phyloP scores from a whole-genome alignment of 2,888 invertebrate species.

The Nemoura dubitans region DNA sequence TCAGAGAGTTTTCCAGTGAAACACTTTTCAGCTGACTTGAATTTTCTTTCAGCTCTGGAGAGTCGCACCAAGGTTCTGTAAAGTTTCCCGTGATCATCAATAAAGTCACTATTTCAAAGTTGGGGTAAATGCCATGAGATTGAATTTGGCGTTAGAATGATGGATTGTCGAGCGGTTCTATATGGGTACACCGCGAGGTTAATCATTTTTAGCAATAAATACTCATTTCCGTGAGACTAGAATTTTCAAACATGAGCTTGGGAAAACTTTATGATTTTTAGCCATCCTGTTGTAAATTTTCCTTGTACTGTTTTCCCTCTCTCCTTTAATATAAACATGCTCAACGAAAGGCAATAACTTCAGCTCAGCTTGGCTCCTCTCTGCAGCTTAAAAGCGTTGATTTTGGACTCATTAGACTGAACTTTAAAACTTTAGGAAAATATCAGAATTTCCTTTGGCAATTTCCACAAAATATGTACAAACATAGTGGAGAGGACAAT shows the following conservation, averaged over 20 bases:
- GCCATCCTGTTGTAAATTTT: background rate
- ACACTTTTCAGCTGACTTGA: background rate
- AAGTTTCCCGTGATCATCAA: constrained; percentile 5
- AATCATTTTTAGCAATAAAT: constrained; percentile 7
- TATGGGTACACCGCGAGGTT: background rate
- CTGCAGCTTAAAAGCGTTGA: background rate
- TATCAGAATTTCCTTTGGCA: background rate
- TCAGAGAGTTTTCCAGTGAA: background rate
- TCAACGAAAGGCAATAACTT: background rate
- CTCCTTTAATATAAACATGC: background rate
- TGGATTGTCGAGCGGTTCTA: background rate
- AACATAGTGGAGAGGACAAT: background rate
- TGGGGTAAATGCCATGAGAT: background rate
- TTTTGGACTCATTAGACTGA: background rate
- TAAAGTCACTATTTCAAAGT: background rate
- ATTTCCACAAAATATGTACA: background rate
- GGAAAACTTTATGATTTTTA: background rate
- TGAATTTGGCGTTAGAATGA: background rate
- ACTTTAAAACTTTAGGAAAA: background rate
- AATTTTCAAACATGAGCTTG: background rate
- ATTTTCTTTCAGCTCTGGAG: background rate
- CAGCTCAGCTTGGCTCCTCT: background rate
- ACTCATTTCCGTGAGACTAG: background rate
- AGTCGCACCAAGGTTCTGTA: background rate
- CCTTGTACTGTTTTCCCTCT: background rate